These are phyloP conservation scores for Tubulanus polymorphus DNA, from an alignment of 2,888 invertebrate genomes.

Conservation along the genomic window DNA sequence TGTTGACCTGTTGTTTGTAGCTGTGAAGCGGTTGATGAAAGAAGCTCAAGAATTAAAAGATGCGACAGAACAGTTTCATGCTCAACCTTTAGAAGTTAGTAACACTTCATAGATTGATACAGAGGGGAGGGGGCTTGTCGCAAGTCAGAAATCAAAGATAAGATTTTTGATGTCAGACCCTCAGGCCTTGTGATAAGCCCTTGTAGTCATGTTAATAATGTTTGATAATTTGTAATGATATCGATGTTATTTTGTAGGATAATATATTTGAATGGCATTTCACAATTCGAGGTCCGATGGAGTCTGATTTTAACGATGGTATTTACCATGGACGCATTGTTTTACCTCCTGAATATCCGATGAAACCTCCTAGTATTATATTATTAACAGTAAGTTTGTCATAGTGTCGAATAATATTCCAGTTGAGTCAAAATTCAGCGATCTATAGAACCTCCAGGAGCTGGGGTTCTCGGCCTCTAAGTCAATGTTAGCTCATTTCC, in stretches of 20 bases:
- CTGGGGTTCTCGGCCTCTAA: no score
- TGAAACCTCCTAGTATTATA: constrained; percentile 95
- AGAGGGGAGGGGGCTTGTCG: no score
- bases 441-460: no score
- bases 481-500: no score
- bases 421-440: neutral
- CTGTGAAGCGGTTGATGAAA: constrained; percentile 88
- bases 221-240: neutral
- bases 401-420: neutral
- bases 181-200: no score
- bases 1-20: no score
- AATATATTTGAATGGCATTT: constrained; percentile 98
- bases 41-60: constrained; percentile 82
- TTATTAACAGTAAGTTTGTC: constrained; percentile 70
- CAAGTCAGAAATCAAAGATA: no score
- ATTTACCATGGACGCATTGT: constrained; percentile 86
- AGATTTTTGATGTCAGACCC: no score
- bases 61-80: constrained; percentile 84
- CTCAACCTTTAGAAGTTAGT: constrained; percentile 73
- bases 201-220: neutral
- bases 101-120: no score
- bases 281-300: constrained; percentile 83
- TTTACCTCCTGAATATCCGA: constrained; percentile 89
- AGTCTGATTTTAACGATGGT: constrained; percentile 84
- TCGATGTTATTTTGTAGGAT: constrained; percentile 60